Base-by-base conservation (phyloP, 2,888 invertebrate species). In the Agriopis aurantiaria region DNA sequence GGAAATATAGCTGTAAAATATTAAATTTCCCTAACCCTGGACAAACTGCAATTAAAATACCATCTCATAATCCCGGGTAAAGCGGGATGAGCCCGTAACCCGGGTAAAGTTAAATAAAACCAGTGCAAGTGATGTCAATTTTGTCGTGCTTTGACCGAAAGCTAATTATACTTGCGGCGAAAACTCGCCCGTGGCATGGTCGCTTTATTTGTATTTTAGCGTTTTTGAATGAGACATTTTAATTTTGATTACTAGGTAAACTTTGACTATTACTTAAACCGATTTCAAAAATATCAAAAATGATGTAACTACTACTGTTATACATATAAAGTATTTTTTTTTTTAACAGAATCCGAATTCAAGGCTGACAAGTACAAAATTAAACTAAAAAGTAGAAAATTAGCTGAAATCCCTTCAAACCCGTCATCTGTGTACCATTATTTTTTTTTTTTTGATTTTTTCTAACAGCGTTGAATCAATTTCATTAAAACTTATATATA, bases 31-130 rank as follows among this genome's bases (percentile, higher is more conserved):
- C 79, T 76, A 76, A 68, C 73, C 76, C 72, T 73, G 71, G 77
- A 74, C 67, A 74, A 65, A 75, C 78, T 73, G 77, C 81, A 81
- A 83, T 83, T 82, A 81, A 80, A 80, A 80, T 74, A 72, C 74
- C 63, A 52, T 67, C 68, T 73, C 65, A 60, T 64, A 71, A 74
- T 69, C 74, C 68, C 71, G 64, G 69, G 70, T 68, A 68, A 74
- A 75, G 77, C 77, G 70, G 76, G 73, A 75, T 63, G 77, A 77
- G 60, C 67, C 61, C 60, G 74, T 56, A 69, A 72, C 68, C 60
- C 60, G 67, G 56, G 66, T 59, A 63, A 72, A 53, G 63, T 66
- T 68, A 69, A 74, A 75, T 69, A 76, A 78, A 68, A 75, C 68
- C 64, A 68, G 73, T 77, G 75, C 64, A 73, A 65, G 65, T 64